Evolutionary conservation across 2,888 invertebrate genomes (phyloP).

Genomic region (Xanthia togata): DNA sequence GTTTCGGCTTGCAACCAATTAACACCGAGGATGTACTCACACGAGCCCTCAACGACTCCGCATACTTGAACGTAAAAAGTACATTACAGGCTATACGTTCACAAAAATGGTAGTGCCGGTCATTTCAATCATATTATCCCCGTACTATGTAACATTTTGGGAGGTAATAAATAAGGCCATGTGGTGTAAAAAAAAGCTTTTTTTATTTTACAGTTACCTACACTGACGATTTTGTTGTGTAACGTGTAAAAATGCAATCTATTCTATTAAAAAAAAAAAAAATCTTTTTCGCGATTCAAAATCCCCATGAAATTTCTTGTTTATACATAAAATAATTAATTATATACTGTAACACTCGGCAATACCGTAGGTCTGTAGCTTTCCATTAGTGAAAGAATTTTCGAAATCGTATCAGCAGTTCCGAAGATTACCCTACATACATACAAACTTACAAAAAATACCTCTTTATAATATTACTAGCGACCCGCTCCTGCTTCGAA

Average conservation of each 20-base stretch:
- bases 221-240: not conserved
- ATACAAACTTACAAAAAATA: too few relatives aligned
- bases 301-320: too few relatives aligned
- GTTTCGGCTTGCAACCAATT: slow-evolving; percentile 25
- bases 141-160: slow-evolving; percentile 7
- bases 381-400: too few relatives aligned
- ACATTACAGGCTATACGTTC: slow-evolving; percentile 15
- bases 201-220: not conserved
- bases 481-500: too few relatives aligned
- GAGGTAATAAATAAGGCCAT: not conserved
- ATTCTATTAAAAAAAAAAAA: too few relatives aligned
- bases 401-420: too few relatives aligned
- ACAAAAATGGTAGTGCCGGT: slow-evolving; percentile 18
- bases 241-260: not conserved
- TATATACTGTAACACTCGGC: too few relatives aligned
- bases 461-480: too few relatives aligned
- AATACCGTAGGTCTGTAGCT: too few relatives aligned
- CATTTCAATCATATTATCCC: slow-evolving; percentile 28
- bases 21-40: slow-evolving; percentile 12
- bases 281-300: too few relatives aligned
- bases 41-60: not conserved
- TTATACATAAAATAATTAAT: too few relatives aligned
- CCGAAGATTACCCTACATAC: too few relatives aligned
- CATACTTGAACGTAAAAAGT: slow-evolving; percentile 33
- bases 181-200: not conserved